A percentile compares a stretch with the other conserved stretches of the same genome.
Conservation (phyloP, 2,113 vertebrate genomes). For the Benitochromis conjunctus region DNA sequence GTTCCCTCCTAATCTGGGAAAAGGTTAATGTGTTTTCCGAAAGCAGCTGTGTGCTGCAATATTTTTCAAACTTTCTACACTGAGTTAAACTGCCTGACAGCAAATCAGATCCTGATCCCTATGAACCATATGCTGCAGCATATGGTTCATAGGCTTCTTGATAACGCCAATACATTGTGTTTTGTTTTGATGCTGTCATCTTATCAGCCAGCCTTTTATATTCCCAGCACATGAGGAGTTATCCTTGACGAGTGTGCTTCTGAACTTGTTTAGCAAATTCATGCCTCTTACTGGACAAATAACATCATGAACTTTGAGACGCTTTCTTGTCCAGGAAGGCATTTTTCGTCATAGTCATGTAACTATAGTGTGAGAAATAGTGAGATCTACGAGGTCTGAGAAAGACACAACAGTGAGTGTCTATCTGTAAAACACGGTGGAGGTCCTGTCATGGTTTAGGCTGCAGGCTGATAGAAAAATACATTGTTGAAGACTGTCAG, state of each 20-base stretch:
- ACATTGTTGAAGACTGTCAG: rapidly evolving
- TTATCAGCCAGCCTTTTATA: neutral
- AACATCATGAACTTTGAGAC: neutral
- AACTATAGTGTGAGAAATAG: neutral
- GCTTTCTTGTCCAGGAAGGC: neutral
- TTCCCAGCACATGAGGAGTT: neutral
- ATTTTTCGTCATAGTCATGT: neutral
- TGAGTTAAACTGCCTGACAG: neutral
- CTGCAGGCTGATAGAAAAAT: rapidly evolving
- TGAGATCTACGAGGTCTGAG: neutral
- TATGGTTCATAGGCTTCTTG: neutral
- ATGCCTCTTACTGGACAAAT: neutral
- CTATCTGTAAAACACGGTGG: neutral
- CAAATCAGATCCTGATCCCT: constrained; percentile 1
- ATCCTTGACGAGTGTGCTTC: neutral
- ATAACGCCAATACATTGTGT: neutral
- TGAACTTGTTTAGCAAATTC: neutral
- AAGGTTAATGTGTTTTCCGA: constrained; percentile 43
- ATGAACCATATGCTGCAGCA: constrained; percentile 22
- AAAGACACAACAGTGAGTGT: neutral
- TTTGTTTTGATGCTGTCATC: constrained; percentile 3
- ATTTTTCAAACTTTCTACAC: neutral
- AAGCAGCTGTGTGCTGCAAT: neutral
- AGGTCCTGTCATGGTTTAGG: neutral
- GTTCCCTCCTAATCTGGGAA: neutral